A percentile compares a stretch with the other conserved stretches of the same genome.
Evolutionary conservation across 2,113 vertebrate species (phyloP).

Genomic region (Oreochromis niloticus): DNA sequence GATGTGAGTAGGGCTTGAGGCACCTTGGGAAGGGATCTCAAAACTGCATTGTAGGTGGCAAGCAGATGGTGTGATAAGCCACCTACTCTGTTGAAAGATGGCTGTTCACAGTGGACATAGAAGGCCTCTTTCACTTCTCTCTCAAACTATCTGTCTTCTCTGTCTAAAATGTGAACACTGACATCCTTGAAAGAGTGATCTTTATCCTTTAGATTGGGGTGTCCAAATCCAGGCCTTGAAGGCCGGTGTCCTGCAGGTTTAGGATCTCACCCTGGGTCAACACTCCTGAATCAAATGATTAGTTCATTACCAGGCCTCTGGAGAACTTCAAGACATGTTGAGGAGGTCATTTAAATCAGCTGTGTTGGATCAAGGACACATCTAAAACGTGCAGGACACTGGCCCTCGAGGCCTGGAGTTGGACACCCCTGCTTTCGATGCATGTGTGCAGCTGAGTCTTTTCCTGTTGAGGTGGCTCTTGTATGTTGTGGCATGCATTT

Average conservation of each 20-base stretch:
- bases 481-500: too few species aligned
- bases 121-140: neutral
- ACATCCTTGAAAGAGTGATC: neutral
- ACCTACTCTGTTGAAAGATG: neutral
- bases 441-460: too few species aligned
- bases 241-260: neutral
- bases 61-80: neutral
- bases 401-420: too few species aligned
- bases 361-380: neutral
- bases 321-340: neutral
- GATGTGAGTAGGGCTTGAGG: neutral
- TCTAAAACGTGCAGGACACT: too few species aligned
- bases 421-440: too few species aligned
- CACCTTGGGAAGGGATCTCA: neutral
- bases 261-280: neutral
- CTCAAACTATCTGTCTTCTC: neutral
- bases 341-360: neutral
- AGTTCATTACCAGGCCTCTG: accelerated
- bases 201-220: neutral
- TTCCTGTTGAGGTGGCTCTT: too few species aligned
- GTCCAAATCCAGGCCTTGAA: neutral
- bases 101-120: neutral
- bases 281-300: neutral
- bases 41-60: neutral
- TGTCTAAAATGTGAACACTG: neutral